Evolutionary conservation across 2,797 vertebrate genomes (phyloP), one percentile per base, ranked within the genome.

Genomic region (Rhinoraja longicauda): DNA sequence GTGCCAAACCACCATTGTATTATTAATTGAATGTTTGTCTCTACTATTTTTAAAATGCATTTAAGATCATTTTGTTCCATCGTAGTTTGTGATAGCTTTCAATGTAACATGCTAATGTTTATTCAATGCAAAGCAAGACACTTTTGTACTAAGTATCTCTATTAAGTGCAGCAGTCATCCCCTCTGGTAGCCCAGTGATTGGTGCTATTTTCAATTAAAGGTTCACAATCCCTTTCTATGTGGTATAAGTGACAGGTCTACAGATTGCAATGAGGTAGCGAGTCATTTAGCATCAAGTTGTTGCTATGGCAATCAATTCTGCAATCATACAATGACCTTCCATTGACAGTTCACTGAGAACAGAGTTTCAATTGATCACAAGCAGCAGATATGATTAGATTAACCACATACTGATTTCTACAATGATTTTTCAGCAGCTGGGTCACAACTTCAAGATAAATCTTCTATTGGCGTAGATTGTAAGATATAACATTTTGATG

Each of bases 291-390:
- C 6, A n/a, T 92, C 45, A 75, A 73, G 36, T 92, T 73, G 90
- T 92, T 92, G 90, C 90, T 53, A 92, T 75, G 90, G 36, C 70
- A 53, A 92, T 73, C 90, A 75, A 53, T 92, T 73, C 70, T n/a
- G 70, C 70, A 75, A 36, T 73, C 36, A n/a, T 13, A 53, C 90
- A 92, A 92, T 73, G 70, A 92, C 39, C 90, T 53, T 26, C 67
- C 12, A 92, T 92, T 92, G 70, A 75, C 39, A 92, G 39, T 92
- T 92, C 90, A 75, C 26, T 92, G 90, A 73, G 90, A 75, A 92
- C 90, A 92, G 90, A 53, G 70, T 26, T 92, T 29, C 39, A 75
- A 92, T 92, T 92, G 70, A 92, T 92, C 36, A 53, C 67, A 53
- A 53, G 70, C 24, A 73, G 39, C 67, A 73, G 90, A 75, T 45